Conservation (phyloP, 2,113 vertebrate species). For the Ammodramus savannarum region DNA sequence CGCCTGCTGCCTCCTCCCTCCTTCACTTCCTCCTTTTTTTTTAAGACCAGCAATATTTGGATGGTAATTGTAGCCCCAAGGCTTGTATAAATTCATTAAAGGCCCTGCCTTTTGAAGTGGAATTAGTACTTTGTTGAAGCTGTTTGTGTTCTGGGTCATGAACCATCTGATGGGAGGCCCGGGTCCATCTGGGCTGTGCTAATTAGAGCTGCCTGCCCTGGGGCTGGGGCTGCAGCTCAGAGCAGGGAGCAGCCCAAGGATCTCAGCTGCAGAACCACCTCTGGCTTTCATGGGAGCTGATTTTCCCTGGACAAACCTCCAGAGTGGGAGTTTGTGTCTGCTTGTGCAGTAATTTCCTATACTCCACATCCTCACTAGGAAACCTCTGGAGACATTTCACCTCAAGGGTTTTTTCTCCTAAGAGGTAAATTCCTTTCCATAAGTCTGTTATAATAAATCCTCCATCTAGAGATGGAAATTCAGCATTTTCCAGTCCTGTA, state of each 20-base stretch:
- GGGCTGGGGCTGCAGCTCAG: neutral
- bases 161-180: neutral
- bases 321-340: neutral
- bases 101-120: constrained; percentile 14
- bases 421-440: neutral
- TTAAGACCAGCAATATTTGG: constrained; percentile 13
- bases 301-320: neutral
- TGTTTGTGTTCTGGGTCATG: constrained; percentile 29
- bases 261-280: neutral
- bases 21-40: neutral
- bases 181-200: constrained; percentile 14
- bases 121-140: constrained; percentile 32
- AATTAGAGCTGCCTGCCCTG: constrained; percentile 38
- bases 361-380: neutral
- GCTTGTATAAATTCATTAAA: constrained; percentile 31
- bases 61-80: constrained; percentile 21
- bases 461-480: neutral
- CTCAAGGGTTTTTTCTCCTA: neutral
- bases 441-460: neutral
- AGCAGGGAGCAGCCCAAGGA: neutral
- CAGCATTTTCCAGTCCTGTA: neutral
- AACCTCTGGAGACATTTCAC: neutral
- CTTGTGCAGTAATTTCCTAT: neutral
- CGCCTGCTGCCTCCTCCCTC: neutral
- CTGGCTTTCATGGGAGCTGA: neutral